Evolutionary conservation across 2,888 invertebrate genomes (phyloP).

Genomic region (Hemaris fuciformis): DNA sequence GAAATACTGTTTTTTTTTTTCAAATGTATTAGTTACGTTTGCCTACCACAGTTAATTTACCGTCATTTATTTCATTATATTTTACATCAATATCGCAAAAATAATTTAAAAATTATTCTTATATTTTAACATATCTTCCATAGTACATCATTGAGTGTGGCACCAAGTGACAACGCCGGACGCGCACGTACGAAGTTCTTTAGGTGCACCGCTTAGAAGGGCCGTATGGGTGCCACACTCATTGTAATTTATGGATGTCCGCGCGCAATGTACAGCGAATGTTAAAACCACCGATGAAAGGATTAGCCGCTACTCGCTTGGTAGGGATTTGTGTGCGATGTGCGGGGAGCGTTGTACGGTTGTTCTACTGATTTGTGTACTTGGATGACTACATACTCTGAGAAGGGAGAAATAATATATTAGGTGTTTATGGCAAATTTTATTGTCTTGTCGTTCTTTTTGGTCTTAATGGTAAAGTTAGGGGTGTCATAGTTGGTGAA

Average conservation of each 20-base stretch:
- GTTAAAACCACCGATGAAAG: slow-evolving; percentile 64
- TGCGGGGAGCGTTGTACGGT: neutral
- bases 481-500: too few relatives aligned
- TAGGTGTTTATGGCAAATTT: too few relatives aligned
- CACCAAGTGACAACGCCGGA: slow-evolving; percentile 31
- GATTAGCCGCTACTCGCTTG: slow-evolving; percentile 46
- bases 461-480: too few relatives aligned
- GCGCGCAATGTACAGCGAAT: slow-evolving; percentile 50
- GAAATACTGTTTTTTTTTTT: too few relatives aligned
- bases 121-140: neutral
- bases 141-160: slow-evolving; percentile 27
- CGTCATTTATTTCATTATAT: too few relatives aligned
- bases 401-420: too few relatives aligned
- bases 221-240: slow-evolving; percentile 42
- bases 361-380: neutral
- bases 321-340: slow-evolving; percentile 5
- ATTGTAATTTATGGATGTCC: slow-evolving; percentile 76
- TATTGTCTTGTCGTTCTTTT: too few relatives aligned
- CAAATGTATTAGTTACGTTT: too few relatives aligned
- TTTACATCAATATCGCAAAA: too few relatives aligned
- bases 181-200: slow-evolving; percentile 33
- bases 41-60: too few relatives aligned
- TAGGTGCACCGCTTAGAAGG: slow-evolving; percentile 25
- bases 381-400: too few relatives aligned
- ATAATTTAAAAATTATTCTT: neutral